Evolutionary conservation across 1,140 invertebrate genomes (phyloP).

Genomic region (Pachyrhynchus sulphureomaculatus): DNA sequence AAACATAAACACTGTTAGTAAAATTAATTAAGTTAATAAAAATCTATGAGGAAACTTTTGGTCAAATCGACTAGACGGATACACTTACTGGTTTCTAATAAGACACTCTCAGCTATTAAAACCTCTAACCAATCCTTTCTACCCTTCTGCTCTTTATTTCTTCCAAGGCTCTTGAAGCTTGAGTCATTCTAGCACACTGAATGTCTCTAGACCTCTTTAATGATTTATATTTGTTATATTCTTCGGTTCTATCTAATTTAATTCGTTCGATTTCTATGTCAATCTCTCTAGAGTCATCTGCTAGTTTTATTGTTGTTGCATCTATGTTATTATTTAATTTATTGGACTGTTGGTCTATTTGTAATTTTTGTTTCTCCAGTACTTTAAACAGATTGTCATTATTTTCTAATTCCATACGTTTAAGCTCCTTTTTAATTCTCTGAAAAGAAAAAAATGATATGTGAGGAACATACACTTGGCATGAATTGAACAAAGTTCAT

Average conservation of each 20-base stretch:
- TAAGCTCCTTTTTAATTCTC: background rate
- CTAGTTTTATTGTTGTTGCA: too few species aligned
- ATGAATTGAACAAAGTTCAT: too few species aligned
- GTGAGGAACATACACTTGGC: too few species aligned
- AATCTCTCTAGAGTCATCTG: background rate
- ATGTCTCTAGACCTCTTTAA: constrained; percentile 23
- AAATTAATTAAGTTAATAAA: too few species aligned
- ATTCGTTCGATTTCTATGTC: background rate
- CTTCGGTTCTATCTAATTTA: background rate
- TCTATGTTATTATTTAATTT: background rate
- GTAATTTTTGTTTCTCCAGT: background rate
- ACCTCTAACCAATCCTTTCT: constrained; percentile 16
- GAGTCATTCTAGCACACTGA: constrained; percentile 25
- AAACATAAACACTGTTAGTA: too few species aligned
- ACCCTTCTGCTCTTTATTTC: constrained; percentile 9
- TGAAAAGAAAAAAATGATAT: background rate
- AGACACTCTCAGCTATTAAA: constrained; percentile 24
- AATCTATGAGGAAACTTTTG: too few species aligned
- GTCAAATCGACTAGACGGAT: too few species aligned
- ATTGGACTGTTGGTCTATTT: too few species aligned
- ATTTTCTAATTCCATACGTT: background rate
- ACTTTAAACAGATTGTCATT: background rate
- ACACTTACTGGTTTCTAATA: constrained; percentile 31
- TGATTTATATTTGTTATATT: background rate
- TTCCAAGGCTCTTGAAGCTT: constrained; percentile 23